Evolutionary conservation across 2,113 vertebrate genomes (phyloP).

Genomic region (Deroptyus accipitrinus): DNA sequence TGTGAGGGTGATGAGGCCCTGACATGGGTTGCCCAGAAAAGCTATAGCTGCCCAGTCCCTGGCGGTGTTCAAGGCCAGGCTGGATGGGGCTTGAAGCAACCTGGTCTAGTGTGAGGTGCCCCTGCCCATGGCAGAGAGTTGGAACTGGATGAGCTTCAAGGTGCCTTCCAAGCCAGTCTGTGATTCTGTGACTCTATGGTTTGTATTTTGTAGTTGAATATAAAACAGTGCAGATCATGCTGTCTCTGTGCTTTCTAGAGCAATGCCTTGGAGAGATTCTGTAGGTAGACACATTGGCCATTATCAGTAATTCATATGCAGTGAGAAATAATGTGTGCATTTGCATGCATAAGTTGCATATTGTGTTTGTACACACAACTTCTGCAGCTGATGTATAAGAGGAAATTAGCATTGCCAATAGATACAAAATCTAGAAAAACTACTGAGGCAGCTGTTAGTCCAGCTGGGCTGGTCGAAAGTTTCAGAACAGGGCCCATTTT

Average conservation of each 20-base stretch:
- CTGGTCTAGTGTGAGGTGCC: background rate
- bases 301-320: background rate
- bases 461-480: background rate
- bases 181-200: background rate
- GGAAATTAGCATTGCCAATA: background rate
- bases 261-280: background rate
- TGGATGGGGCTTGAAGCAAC: background rate
- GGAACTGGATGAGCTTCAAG: background rate
- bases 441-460: background rate
- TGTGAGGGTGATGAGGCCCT: background rate
- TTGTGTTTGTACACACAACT: background rate
- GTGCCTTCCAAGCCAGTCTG: background rate
- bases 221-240: background rate
- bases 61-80: background rate
- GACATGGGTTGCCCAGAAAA: background rate
- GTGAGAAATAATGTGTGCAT: background rate
- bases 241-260: background rate
- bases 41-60: background rate
- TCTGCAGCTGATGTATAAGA: background rate
- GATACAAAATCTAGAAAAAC: background rate
- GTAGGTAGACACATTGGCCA: background rate
- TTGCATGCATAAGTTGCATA: background rate
- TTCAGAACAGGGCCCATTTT: background rate
- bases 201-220: background rate
- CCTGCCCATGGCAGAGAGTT: background rate